phyloP scores from a whole-genome alignment of 2,797 vertebrate genomes.

The Trachops cirrhosus region DNA sequence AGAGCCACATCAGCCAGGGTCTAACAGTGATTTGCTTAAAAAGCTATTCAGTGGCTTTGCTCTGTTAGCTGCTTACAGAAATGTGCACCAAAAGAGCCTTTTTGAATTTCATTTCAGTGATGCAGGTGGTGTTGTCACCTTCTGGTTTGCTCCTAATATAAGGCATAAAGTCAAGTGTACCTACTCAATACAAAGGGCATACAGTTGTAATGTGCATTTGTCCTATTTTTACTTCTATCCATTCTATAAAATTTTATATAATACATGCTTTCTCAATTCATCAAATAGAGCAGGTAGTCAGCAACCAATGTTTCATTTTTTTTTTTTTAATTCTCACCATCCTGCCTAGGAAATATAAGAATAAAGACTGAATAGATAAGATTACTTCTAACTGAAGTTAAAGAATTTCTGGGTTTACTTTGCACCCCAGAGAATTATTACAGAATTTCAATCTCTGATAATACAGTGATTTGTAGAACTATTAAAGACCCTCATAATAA shows the following conservation, averaged over 20 bases:
- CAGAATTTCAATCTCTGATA: background rate
- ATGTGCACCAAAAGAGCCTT: background rate
- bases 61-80: slow-evolving; percentile 6
- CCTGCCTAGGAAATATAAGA: background rate
- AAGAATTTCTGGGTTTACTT: background rate
- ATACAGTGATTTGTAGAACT: background rate
- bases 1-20: no score
- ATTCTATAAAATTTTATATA: background rate
- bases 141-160: background rate
- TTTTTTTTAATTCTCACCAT: background rate
- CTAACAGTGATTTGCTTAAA: background rate
- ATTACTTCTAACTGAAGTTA: slow-evolving; percentile 1
- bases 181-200: background rate
- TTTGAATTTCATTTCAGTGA: background rate
- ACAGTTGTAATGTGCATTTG: background rate
- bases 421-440: background rate
- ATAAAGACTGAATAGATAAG: background rate
- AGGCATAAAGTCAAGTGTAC: background rate
- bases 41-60: background rate
- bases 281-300: background rate
- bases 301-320: background rate
- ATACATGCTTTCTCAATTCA: background rate
- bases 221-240: background rate
- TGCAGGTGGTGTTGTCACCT: background rate
- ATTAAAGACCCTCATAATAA: slow-evolving; percentile 4